Evolutionary conservation across 2,888 invertebrate genomes (phyloP).

Genomic region (Apeira syringaria): DNA sequence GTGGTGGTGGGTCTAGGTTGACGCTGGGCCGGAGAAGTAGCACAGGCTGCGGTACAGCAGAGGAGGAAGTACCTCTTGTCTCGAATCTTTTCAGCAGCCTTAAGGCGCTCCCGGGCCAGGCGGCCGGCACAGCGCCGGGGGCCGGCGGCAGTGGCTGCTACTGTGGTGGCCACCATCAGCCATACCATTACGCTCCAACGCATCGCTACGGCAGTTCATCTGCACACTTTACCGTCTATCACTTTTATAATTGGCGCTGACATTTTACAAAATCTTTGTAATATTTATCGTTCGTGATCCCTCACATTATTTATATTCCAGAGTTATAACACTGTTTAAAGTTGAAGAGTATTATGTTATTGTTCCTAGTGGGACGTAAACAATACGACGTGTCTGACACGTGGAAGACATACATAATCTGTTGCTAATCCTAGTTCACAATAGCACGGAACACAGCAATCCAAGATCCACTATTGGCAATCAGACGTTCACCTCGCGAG

Average conservation of each 20-base stretch:
- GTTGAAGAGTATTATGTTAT: no score
- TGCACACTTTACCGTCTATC: conserved; percentile 24
- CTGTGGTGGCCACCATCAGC: conserved; percentile 37
- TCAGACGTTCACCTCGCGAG: conserved; percentile 21
- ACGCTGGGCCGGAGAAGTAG: conserved; percentile 40
- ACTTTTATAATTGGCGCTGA: not conserved
- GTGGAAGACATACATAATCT: no score
- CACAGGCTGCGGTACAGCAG: conserved; percentile 64
- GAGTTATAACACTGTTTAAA: no score
- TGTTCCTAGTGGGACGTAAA: conserved; percentile 1
- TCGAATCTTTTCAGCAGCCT: conserved; percentile 73
- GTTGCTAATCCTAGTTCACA: not conserved
- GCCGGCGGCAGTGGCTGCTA: conserved; percentile 34
- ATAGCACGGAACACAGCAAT: conserved; percentile 16
- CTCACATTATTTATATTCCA: no score
- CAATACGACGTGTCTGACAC: no score
- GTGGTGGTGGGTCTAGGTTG: conserved; percentile 49
- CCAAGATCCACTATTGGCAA: conserved; percentile 22
- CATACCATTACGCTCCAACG: conserved; percentile 50
- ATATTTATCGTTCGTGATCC: no score
- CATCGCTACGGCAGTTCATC: conserved; percentile 45
- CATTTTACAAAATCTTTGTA: conserved; percentile 3
- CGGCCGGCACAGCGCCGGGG: conserved; percentile 68
- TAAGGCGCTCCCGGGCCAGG: conserved; percentile 67
- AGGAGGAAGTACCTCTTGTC: conserved; percentile 69